Evolutionary conservation across 2,888 invertebrate genomes (phyloP).

Genomic region (Nomada ferruginata): DNA sequence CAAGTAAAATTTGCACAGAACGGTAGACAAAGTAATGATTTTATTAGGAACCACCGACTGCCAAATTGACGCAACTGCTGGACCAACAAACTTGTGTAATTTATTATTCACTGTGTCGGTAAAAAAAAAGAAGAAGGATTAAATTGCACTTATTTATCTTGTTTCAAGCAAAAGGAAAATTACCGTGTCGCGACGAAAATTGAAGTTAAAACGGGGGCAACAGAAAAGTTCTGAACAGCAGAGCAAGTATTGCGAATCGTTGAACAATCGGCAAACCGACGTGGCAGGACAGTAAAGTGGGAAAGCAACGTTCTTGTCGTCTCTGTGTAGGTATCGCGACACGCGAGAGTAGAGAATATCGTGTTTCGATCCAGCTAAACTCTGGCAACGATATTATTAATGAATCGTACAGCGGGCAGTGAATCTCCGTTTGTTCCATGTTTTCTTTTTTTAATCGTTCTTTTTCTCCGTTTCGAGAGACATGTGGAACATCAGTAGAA

Average conservation of each 20-base stretch:
- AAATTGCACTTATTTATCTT: no score
- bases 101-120: no score
- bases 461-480: conserved; percentile 2
- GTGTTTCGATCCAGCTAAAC: not conserved
- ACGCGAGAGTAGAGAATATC: no score
- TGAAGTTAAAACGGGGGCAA: no score
- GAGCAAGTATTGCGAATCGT: not conserved
- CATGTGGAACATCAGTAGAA: conserved; percentile 46
- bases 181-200: no score
- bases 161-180: no score
- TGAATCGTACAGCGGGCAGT: not conserved
- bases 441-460: not conserved
- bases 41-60: not conserved
- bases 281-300: no score
- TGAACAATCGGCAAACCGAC: not conserved
- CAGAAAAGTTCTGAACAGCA: not conserved
- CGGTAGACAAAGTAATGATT: not conserved
- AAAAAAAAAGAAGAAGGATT: no score
- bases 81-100: no score
- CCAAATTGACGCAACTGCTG: no score
- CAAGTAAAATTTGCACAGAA: not conserved
- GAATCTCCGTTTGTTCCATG: not conserved
- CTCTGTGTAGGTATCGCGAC: no score
- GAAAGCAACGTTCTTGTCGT: not conserved
- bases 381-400: not conserved